Percentiles rank a stretch among this genome's conserved stretches.
Evolutionary conservation across 2,113 vertebrate species (phyloP).

Genomic region (Clarias magur): DNA sequence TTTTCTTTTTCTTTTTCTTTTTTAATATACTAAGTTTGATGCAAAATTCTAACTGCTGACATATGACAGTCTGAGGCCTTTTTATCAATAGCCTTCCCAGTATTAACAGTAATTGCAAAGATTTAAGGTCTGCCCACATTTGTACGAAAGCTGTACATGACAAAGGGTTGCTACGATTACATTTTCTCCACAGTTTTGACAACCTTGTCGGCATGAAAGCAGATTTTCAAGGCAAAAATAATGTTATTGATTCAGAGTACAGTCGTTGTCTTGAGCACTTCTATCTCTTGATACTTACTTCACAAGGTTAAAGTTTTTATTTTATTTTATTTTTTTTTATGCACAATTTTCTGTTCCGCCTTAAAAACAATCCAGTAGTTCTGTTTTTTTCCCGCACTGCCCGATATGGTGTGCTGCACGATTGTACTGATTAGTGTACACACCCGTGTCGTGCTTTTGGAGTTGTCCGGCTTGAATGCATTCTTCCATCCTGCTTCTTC

Average conservation of each 20-base stretch:
- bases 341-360: not conserved
- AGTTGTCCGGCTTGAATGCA: not conserved
- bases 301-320: not conserved
- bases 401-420: not conserved
- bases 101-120: not conserved
- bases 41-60: not conserved
- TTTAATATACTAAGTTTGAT: not conserved
- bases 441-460: not conserved
- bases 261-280: not conserved
- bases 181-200: not conserved
- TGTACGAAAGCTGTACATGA: not conserved
- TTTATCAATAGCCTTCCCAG: not conserved
- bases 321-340: not conserved
- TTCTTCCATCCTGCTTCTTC: not conserved
- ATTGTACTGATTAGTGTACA: not conserved
- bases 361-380: not conserved
- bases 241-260: not conserved
- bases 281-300: not conserved
- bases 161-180: not conserved
- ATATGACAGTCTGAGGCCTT: not conserved
- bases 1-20: not conserved
- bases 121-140: not conserved
- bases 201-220: not conserved
- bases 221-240: not conserved
- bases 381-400: not conserved